Percentiles rank a stretch among this genome's conserved stretches.
Evolutionary conservation across 2,888 invertebrate genomes (phyloP).

Genomic region (Zhengitettix transpicula): DNA sequence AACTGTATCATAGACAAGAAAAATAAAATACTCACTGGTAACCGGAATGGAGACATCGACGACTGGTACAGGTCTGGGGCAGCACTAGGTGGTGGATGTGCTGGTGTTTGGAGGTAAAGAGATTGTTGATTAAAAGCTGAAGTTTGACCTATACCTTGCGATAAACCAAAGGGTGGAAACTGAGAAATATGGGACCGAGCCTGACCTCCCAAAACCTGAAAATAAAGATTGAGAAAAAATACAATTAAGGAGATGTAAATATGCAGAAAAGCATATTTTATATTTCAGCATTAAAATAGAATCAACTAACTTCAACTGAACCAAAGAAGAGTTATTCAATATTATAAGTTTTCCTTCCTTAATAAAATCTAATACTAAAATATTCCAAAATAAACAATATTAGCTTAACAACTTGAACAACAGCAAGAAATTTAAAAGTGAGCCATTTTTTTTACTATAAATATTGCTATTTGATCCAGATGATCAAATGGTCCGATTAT

Average conservation of each 20-base stretch:
- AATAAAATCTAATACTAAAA: neutral
- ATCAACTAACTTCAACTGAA: no score
- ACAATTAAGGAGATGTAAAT: neutral
- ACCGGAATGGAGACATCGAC: conserved; percentile 40
- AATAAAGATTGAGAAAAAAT: neutral
- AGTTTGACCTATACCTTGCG: conserved; percentile 22
- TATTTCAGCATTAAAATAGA: no score
- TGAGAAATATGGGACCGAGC: conserved; percentile 66
- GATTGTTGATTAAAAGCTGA: conserved; percentile 34
- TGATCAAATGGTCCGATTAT: no score
- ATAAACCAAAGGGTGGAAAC: conserved; percentile 45
- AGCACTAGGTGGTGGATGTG: conserved; percentile 34
- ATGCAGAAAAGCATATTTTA: no score
- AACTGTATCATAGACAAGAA: neutral
- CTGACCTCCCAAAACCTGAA: conserved; percentile 37
- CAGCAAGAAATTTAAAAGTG: no score
- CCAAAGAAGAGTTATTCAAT: no score
- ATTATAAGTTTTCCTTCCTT: neutral
- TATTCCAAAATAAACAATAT: no score
- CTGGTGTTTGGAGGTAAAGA: conserved; percentile 33
- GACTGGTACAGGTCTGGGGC: conserved; percentile 57
- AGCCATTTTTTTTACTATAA: no score
- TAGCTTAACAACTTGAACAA: no score
- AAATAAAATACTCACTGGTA: conserved; percentile 19
- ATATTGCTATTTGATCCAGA: no score